These are phyloP conservation scores for Microtus richardsoni DNA, from an alignment of 2,113 vertebrate species.

Conservation along the genomic window DNA sequence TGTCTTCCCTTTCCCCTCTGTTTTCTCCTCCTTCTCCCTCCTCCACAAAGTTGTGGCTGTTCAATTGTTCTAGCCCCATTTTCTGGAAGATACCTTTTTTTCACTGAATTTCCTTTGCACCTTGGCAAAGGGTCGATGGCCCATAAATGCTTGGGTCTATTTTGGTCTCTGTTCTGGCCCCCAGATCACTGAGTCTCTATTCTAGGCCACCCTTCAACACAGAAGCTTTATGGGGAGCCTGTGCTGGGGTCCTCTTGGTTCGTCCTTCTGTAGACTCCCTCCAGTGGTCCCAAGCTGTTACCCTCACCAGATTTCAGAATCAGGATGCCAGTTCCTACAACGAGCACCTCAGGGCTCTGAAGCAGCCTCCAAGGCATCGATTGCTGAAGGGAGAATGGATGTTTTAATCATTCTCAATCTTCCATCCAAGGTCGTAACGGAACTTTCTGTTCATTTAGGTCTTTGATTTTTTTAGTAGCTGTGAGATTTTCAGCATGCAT, in stretches of 20 bases:
- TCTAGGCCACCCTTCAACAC: not conserved
- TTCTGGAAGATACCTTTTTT: not conserved
- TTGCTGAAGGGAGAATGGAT: not conserved
- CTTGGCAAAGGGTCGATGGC: slow-evolving; percentile 22
- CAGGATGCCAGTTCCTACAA: not conserved
- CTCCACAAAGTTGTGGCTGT: not conserved
- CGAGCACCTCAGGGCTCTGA: not conserved
- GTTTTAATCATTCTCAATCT: not conserved
- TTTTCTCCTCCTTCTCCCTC: no score
- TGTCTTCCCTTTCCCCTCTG: no score
- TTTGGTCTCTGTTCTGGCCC: slow-evolving; percentile 33
- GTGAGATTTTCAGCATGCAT: not conserved
- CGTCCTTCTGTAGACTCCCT: not conserved
- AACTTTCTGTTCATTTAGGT: not conserved
- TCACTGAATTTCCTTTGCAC: not conserved
- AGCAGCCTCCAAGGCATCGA: not conserved
- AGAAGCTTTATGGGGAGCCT: not conserved
- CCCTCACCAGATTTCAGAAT: not conserved
- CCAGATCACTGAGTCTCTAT: not conserved
- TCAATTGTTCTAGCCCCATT: not conserved
- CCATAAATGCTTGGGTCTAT: not conserved
- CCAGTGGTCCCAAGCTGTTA: not conserved
- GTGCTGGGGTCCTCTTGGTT: not conserved
- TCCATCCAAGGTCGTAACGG: not conserved
- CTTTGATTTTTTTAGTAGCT: not conserved